These are phyloP conservation scores for Turritopsis dohrnii DNA, from an alignment of 30 jellyfish, hydroid and myxozoan species.

Conservation along the genomic window DNA sequence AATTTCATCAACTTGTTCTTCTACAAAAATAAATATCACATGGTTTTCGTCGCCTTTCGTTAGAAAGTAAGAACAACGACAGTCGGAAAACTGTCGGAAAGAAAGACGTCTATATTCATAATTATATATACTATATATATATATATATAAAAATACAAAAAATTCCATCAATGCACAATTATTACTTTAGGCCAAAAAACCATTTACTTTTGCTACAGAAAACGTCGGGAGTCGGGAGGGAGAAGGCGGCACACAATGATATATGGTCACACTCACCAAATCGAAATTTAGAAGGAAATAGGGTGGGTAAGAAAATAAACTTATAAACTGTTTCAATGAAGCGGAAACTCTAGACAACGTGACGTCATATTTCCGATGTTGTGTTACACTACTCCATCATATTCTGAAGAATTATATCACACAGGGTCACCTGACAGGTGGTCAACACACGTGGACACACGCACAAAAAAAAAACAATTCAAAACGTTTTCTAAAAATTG, in stretches of 20 bases:
- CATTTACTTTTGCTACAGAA: neutral
- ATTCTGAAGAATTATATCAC: too few relatives aligned
- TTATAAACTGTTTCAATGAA: neutral
- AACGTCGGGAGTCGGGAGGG: neutral
- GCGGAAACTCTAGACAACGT: neutral
- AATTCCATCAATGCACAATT: neutral
- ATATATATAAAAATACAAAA: neutral
- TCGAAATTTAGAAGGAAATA: neutral
- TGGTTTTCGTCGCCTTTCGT: neutral
- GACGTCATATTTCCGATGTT: neutral
- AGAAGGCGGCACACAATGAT: too few relatives aligned
- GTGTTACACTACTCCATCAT: neutral
- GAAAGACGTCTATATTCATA: neutral
- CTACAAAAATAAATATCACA: neutral
- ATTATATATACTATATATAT: neutral
- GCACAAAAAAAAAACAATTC: neutral
- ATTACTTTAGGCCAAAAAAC: neutral
- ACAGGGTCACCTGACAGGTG: too few relatives aligned
- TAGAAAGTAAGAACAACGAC: neutral
- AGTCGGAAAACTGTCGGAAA: neutral
- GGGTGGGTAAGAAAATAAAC: neutral
- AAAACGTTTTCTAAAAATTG: too few relatives aligned
- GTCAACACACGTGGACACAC: neutral
- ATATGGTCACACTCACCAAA: neutral
- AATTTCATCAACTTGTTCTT: neutral